phyloP scores from a whole-genome alignment of 2,888 invertebrate genomes.

The Strigamia maritima region DNA sequence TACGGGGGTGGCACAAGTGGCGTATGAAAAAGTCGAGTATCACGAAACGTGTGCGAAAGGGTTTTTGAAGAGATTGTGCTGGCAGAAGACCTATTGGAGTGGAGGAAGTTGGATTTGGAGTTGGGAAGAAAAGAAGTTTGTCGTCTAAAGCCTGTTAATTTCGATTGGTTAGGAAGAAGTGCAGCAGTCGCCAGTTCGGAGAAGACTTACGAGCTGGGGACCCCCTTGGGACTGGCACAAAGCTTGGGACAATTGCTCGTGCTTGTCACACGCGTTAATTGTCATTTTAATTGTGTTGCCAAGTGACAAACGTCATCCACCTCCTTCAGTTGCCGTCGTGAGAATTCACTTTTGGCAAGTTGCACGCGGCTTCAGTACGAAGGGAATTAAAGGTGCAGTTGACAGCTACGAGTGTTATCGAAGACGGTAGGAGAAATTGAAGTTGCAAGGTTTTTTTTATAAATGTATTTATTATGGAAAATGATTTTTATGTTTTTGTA shows the following conservation, averaged over 20 bases:
- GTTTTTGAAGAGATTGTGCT: background rate
- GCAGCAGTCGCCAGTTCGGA: background rate
- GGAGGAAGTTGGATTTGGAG: background rate
- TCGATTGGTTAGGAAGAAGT: too few species aligned
- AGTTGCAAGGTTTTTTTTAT: background rate
- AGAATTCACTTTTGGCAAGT: constrained; percentile 20
- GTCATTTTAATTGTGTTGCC: constrained; percentile 15
- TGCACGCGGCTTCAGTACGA: background rate
- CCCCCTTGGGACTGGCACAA: background rate
- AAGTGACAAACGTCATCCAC: background rate
- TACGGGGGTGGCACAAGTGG: background rate
- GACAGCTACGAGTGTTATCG: background rate
- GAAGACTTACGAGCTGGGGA: background rate
- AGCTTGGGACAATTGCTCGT: background rate
- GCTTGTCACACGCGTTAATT: constrained; percentile 4
- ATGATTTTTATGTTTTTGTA: background rate
- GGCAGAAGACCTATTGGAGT: background rate
- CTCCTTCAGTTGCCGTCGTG: background rate
- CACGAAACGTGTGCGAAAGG: background rate
- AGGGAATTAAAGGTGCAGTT: background rate
- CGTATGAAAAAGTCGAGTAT: background rate
- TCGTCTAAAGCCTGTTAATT: background rate
- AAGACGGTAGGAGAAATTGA: background rate
- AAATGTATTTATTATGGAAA: background rate
- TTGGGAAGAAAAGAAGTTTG: background rate